These are phyloP conservation scores for Drosophila bunnanda DNA, from an alignment of 2,888 invertebrate genomes.

Conservation along the genomic window DNA sequence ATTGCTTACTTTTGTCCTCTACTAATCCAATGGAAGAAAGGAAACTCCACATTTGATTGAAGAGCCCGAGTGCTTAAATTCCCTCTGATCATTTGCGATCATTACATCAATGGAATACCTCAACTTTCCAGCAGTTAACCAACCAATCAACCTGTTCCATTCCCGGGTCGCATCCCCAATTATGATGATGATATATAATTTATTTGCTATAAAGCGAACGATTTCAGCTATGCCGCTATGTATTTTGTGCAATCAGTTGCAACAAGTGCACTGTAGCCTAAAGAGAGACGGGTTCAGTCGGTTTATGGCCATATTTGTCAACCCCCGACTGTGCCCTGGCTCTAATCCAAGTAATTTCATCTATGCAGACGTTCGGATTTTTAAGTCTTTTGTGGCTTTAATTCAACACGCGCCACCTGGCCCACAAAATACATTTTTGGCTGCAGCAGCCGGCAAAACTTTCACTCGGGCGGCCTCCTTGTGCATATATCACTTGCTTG, in stretches of 20 bases:
- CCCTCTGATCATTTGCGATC: constrained; percentile 3
- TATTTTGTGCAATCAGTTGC: constrained; percentile 49
- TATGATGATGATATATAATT: constrained; percentile 39
- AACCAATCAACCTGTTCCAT: constrained; percentile 29
- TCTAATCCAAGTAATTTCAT: constrained; percentile 46
- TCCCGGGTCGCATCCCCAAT: constrained; percentile 36
- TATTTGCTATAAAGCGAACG: constrained; percentile 49
- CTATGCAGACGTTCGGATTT: constrained; percentile 33
- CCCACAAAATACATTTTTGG: constrained; percentile 20
- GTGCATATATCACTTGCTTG: constrained; percentile 36
- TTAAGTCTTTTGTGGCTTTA: constrained; percentile 18
- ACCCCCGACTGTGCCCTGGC: constrained; percentile 19
- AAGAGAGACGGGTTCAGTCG: constrained; percentile 25
- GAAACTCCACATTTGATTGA: constrained; percentile 24
- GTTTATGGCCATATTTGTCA: constrained; percentile 31
- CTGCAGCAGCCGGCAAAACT: constrained; percentile 25
- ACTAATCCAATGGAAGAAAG: background rate
- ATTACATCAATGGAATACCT: constrained; percentile 48
- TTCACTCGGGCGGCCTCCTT: constrained; percentile 25
- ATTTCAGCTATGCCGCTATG: constrained; percentile 56
- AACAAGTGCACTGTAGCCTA: constrained; percentile 26
- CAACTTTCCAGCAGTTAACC: constrained; percentile 26
- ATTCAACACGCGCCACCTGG: constrained; percentile 42
- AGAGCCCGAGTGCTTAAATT: constrained; percentile 8
- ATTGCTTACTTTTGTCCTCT: background rate